Conservation (phyloP, 2,797 vertebrate genomes). For the Choloepus didactylus region DNA sequence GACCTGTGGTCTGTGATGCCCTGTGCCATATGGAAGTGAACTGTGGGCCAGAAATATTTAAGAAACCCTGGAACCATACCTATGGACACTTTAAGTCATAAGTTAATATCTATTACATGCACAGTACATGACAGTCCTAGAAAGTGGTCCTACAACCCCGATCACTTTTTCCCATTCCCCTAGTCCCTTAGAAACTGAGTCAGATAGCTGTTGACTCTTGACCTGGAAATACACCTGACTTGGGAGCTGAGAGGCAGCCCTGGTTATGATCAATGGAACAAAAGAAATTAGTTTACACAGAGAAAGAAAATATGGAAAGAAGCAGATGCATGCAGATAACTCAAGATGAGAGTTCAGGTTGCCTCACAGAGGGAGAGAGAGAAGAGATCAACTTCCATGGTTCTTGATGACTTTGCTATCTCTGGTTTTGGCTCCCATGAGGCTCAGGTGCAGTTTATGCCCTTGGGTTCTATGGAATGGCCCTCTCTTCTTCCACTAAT, state of each 20-base stretch:
- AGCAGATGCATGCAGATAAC: background rate
- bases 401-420: background rate
- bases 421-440: background rate
- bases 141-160: background rate
- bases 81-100: background rate
- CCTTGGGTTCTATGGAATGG: background rate
- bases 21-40: constrained; percentile 28
- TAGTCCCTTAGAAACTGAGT: background rate
- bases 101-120: background rate
- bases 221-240: background rate
- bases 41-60: constrained; percentile 30
- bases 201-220: background rate
- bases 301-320: background rate
- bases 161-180: background rate
- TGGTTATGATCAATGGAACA: background rate
- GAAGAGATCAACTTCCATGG: background rate
- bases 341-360: background rate
- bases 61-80: background rate
- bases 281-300: background rate
- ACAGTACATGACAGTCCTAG: background rate
- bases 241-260: background rate
- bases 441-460: background rate
- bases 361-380: background rate
- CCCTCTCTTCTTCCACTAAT: background rate
- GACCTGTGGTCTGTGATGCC: background rate